Evolutionary conservation across 1,140 invertebrate species (phyloP).

Genomic region (Eriosoma lanigerum): DNA sequence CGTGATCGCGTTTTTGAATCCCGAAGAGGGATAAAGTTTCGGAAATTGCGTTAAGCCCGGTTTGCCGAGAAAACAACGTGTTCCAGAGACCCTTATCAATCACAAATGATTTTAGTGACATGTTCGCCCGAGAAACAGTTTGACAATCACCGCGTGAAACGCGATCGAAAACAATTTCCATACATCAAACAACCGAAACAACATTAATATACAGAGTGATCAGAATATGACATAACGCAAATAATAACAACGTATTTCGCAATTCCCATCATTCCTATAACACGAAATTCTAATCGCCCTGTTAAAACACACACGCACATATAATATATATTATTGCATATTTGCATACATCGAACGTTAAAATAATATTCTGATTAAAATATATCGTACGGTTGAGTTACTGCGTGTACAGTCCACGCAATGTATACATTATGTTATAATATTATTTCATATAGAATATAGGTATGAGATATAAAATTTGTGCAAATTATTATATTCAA

Average conservation of each 20-base stretch:
- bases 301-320: too few relatives aligned
- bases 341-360: neutral
- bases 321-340: too few relatives aligned
- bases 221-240: too few relatives aligned
- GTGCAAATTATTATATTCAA: too few relatives aligned
- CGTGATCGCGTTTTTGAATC: neutral
- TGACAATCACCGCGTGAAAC: neutral
- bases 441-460: too few relatives aligned
- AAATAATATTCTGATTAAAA: neutral
- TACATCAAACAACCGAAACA: slow-evolving; percentile 15
- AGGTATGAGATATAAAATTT: too few relatives aligned
- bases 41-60: slow-evolving; percentile 26
- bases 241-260: too few relatives aligned
- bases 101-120: slow-evolving; percentile 15
- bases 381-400: too few relatives aligned
- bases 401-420: too few relatives aligned
- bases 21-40: slow-evolving; percentile 5
- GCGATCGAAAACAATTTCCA: slow-evolving; percentile 25
- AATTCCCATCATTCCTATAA: too few relatives aligned
- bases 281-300: too few relatives aligned
- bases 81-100: slow-evolving; percentile 2
- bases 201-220: slow-evolving; percentile 32
- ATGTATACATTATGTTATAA: too few relatives aligned
- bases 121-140: neutral
- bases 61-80: neutral